phyloP scores from a whole-genome alignment of 2,888 invertebrate genomes.

The Drosophila paucipuncta region DNA sequence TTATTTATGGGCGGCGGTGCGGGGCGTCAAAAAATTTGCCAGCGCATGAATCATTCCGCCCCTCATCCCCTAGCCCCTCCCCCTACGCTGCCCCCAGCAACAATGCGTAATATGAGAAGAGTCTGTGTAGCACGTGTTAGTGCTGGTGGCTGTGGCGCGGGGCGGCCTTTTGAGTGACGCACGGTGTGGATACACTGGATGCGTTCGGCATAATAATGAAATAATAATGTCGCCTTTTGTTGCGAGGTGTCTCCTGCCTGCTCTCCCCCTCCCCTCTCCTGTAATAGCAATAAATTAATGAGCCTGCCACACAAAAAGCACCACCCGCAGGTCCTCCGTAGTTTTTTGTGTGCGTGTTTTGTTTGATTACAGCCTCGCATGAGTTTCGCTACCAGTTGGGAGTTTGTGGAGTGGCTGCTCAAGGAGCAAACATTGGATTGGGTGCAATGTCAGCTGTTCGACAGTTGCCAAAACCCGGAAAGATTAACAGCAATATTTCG shows the following conservation, averaged over 20 bases:
- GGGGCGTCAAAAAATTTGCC: slow-evolving; percentile 71
- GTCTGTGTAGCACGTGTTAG: slow-evolving; percentile 27
- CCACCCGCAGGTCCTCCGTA: slow-evolving; percentile 51
- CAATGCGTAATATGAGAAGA: slow-evolving; percentile 71
- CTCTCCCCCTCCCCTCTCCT: slow-evolving; percentile 13
- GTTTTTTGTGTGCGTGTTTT: slow-evolving; percentile 44
- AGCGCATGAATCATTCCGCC: slow-evolving; percentile 74
- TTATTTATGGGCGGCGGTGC: slow-evolving; percentile 56
- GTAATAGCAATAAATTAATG: slow-evolving; percentile 76
- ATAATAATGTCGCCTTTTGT: slow-evolving; percentile 81
- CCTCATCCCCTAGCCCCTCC: slow-evolving; percentile 1
- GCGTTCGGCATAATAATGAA: slow-evolving; percentile 81
- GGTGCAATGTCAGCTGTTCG: slow-evolving; percentile 65
- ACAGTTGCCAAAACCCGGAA: slow-evolving; percentile 40
- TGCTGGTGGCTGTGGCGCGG: slow-evolving; percentile 27
- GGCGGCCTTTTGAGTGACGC: slow-evolving; percentile 28
- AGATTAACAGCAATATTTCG: slow-evolving; percentile 75
- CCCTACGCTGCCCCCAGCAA: background rate
- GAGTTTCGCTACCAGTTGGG: slow-evolving; percentile 53
- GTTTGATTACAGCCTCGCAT: slow-evolving; percentile 64
- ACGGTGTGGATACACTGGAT: slow-evolving; percentile 56
- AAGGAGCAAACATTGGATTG: slow-evolving; percentile 12
- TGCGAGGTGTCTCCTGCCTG: slow-evolving; percentile 65
- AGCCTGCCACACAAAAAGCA: slow-evolving; percentile 74
- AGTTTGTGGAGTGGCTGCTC: background rate